Evolutionary conservation across 1,140 invertebrate genomes (phyloP).

Genomic region (Drosophila setifemur): DNA sequence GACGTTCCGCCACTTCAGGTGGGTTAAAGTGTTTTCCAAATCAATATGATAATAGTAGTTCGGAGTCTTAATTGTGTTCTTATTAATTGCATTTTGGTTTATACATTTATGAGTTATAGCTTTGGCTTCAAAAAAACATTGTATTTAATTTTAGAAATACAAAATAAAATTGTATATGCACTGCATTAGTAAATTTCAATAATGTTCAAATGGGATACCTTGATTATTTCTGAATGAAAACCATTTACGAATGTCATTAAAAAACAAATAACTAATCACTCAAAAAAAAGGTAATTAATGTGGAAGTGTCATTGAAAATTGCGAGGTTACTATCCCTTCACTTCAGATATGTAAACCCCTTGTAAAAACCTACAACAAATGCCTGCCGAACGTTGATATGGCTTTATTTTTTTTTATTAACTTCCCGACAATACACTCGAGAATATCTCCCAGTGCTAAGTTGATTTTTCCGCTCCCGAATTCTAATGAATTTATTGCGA

Average conservation of each 20-base stretch:
- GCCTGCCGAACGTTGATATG: background rate
- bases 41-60: background rate
- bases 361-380: slow-evolving; percentile 1
- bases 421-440: slow-evolving; percentile 18
- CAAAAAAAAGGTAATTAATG: background rate
- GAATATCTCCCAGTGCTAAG: slow-evolving; percentile 18
- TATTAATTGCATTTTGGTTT: background rate
- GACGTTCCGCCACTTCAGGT: background rate
- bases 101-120: too few relatives aligned
- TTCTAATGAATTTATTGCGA: slow-evolving; percentile 18
- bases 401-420: background rate
- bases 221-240: too few relatives aligned
- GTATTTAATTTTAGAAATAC: too few relatives aligned
- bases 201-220: too few relatives aligned
- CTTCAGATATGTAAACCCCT: slow-evolving; percentile 13
- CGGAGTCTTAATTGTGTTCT: background rate
- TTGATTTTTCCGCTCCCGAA: slow-evolving; percentile 38
- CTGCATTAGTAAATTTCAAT: too few relatives aligned
- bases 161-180: too few relatives aligned
- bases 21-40: background rate
- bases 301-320: background rate
- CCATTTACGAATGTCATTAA: too few relatives aligned
- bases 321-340: background rate
- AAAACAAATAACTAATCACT: too few relatives aligned
- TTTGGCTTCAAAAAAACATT: too few relatives aligned